A percentile compares a stretch with the other conserved stretches of the same genome.
Evolutionary conservation across 92 coral and sea anemone genomes (phyloP).

Genomic region (Paramuricea clavata): DNA sequence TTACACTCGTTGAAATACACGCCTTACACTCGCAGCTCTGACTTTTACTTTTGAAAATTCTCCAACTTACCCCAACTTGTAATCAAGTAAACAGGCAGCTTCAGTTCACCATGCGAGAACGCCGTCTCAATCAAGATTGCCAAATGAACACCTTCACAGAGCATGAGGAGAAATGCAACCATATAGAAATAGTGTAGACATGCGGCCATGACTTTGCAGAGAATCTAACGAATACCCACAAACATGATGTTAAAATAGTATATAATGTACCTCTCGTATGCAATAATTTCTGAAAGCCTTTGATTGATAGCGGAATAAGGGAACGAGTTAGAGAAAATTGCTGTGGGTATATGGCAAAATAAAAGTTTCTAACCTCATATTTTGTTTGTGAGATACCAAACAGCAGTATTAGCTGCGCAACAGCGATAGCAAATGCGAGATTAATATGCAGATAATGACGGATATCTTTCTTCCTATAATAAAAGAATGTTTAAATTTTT

Average conservation of each 20-base stretch:
- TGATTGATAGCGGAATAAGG: no score
- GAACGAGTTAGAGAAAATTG: no score
- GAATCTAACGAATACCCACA: background rate
- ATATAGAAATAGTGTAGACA: slow-evolving; percentile 38
- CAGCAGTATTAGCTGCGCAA: slow-evolving; percentile 13
- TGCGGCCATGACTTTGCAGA: slow-evolving; percentile 29
- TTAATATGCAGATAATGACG: slow-evolving; percentile 43
- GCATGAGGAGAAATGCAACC: slow-evolving; percentile 40
- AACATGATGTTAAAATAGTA: background rate
- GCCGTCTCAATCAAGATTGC: slow-evolving; percentile 33
- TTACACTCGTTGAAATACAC: no score
- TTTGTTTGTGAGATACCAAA: slow-evolving; percentile 32
- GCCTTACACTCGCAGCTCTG: no score
- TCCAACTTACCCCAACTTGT: slow-evolving; percentile 41
- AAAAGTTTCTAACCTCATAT: no score
- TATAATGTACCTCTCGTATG: no score
- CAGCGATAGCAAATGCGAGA: slow-evolving; percentile 33
- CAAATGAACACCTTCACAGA: slow-evolving; percentile 34
- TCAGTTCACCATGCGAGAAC: slow-evolving; percentile 11
- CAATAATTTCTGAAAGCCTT: no score
- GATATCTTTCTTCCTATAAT: slow-evolving; percentile 31
- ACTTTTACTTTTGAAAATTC: no score
- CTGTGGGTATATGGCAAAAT: no score
- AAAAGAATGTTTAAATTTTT: no score
- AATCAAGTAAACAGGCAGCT: slow-evolving; percentile 21